phyloP scores from a whole-genome alignment of 2,113 vertebrate species.

The Callionymus lyra region DNA sequence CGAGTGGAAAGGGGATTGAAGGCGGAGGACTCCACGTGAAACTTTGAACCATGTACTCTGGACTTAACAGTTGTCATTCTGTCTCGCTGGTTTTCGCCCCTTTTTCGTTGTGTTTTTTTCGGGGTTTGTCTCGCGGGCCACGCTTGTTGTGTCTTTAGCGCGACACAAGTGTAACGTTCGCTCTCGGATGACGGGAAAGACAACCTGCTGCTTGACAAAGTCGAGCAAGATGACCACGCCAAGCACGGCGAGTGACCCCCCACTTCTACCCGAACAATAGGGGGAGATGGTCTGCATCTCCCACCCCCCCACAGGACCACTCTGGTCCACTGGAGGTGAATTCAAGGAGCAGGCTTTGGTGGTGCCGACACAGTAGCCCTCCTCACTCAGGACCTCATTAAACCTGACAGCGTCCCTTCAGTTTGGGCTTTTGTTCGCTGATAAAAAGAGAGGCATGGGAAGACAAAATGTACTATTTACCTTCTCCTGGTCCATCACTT shows the following conservation, averaged over 20 bases:
- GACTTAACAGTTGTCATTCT: slow-evolving; percentile 40
- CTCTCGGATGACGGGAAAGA: too few species aligned
- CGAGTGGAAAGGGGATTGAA: slow-evolving; percentile 48
- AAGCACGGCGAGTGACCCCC: slow-evolving; percentile 1
- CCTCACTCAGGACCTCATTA: slow-evolving; percentile 51
- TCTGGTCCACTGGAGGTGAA: slow-evolving; percentile 45
- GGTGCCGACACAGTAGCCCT: slow-evolving; percentile 46
- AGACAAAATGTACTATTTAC: too few species aligned
- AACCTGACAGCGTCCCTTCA: slow-evolving; percentile 50
- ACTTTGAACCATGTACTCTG: slow-evolving; percentile 52
- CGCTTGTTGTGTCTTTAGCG: too few species aligned
- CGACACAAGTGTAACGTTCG: too few species aligned
- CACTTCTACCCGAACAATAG: slow-evolving; percentile 22
- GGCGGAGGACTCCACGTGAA: slow-evolving; percentile 53
- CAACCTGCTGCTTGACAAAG: too few species aligned
- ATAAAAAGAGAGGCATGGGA: too few species aligned
- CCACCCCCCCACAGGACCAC: slow-evolving; percentile 48
- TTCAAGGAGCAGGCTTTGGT: slow-evolving; percentile 54
- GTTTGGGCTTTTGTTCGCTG: slow-evolving; percentile 39
- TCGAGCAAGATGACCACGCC: too few species aligned
- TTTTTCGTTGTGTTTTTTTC: slow-evolving; percentile 24
- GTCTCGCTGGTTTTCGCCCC: slow-evolving; percentile 19
- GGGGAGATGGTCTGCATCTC: slow-evolving; percentile 38
- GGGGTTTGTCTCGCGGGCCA: slow-evolving; percentile 17
- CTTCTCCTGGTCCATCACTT: too few species aligned